Base-by-base conservation (phyloP, 2,113 vertebrate species). In the Pelusios castaneus region DNA sequence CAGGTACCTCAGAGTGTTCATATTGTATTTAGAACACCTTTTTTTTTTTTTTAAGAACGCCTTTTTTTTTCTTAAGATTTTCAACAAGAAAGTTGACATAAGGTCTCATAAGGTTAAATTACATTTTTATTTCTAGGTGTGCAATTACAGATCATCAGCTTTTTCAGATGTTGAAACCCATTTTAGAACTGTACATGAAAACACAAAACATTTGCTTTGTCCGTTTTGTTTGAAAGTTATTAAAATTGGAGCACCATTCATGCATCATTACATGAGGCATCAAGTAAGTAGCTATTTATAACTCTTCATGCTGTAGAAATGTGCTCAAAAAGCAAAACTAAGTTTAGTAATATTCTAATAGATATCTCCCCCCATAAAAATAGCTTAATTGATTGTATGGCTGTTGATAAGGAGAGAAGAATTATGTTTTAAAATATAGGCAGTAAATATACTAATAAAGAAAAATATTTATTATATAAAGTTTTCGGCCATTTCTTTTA, bases 231-330 rank as follows among this genome's bases (percentile, higher is more conserved):
- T 99, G 94, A 99, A 99, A 98, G 99, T 99, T 89, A 98, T 99
- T 82, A 98, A 98, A 98, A 99, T 98, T 84, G 98, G 98, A 95
- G 98, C 99, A 45, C 98, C 98, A 0, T 99, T 99, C 94, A 99
- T 99, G 99, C 99, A 99, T 85, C 99, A 99, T 97, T 99, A 99
- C 95, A 99, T 99, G 99, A 99, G 98, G 86, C 99, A 99, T 98
- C 99, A 99, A 99, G 99, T 99, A 97, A 97, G 97, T 58, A 77
- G 14, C 4, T 92, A 16, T 56, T 97, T 80, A 80, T 85, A 31
- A 10, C 93, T 52, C 41, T 93, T 95, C 52, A 51, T 63, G 5
- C 82, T 82, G 6, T 95, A 56, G 31, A 73, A 87, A 12, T 75
- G 10, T 75, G 38, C 21, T 12, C 3, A 75, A 95, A 87, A 47